phyloP scores from a whole-genome alignment of 2,113 vertebrate genomes.

The Anas platyrhynchos region DNA sequence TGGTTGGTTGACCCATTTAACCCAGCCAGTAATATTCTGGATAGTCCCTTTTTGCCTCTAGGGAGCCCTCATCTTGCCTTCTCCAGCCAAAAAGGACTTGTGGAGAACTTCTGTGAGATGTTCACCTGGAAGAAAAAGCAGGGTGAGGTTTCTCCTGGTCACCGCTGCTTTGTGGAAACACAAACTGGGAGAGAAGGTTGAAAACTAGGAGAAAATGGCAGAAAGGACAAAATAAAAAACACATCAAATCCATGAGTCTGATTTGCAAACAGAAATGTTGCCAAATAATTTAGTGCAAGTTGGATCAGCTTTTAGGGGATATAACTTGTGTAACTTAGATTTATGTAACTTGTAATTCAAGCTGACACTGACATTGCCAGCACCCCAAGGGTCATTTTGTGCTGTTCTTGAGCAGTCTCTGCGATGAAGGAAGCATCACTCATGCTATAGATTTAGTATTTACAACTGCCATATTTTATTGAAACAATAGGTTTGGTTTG shows the following conservation, averaged over 20 bases:
- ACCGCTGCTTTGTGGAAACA: not conserved
- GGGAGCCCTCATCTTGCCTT: not conserved
- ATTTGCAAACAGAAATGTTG: not conserved
- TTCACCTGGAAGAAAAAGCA: not conserved
- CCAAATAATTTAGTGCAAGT: not conserved
- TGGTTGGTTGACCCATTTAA: not conserved
- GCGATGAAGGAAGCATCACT: not conserved
- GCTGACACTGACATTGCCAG: not conserved
- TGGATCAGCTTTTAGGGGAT: not conserved
- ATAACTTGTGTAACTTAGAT: not conserved
- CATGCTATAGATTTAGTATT: not conserved
- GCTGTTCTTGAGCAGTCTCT: not conserved
- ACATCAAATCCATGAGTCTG: accelerated
- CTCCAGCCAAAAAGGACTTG: not conserved
- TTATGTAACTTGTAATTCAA: constrained; percentile 26
- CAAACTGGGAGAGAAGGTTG: not conserved
- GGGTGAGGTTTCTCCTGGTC: not conserved
- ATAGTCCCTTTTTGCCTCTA: not conserved
- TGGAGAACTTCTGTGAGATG: accelerated
- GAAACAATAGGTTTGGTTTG: not conserved
- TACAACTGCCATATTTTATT: not conserved
- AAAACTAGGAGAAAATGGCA: not conserved
- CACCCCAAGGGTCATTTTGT: not conserved
- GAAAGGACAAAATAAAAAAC: not conserved
- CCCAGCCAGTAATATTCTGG: not conserved